Base-by-base conservation (phyloP, 2,888 invertebrate species). In the Geophilus truncorum region DNA sequence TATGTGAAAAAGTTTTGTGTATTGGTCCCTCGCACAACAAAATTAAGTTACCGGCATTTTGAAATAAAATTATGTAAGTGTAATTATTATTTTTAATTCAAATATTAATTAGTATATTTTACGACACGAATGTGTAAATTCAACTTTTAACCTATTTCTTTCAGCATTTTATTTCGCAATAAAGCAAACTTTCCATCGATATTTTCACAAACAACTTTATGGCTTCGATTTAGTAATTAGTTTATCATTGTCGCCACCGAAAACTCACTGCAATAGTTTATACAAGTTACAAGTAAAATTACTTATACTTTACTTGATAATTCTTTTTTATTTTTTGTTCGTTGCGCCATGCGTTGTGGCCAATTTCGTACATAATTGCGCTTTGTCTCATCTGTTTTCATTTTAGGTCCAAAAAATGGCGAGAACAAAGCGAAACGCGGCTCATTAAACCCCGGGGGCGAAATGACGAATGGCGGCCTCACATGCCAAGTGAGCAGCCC, bases 381-480 rank as follows among this genome's bases (percentile, higher is more conserved):
- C 57, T 57, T 57, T 21, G 57, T 57, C 57, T 57, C 57, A 57
- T 57, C 57, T 57, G 57, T 57, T 57, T 57, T 57, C 57, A 57
- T 57, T 57, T 57, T 57, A n/a, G 7, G 57, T 18, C 57, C 57
- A 57, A 57, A 57, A 57, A 57, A 57, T 57, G 23, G 57, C 18
- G 57, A 57, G 57, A 57, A 57, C 57, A 57, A 57, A 57, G 57
- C 57, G 57, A 57, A 57, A 57, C 23, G 57, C 57, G 57, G 15
- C 57, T 57, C 57, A 57, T 57, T 57, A 57, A 57, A 57, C 57
- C 36, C 57, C 57, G 57, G 57, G 21, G 57, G 57, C 57, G 9
- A 57, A 57, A 57, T 57, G 57, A 57, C 57, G 57, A 57, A 57
- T 57, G 57, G 57, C 57, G 57, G 57, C 57, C 57, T 57, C 57